Percentiles rank a stretch among this genome's conserved stretches.
Conservation (phyloP, 2,113 vertebrate genomes). For the Nansenia antarctica region DNA sequence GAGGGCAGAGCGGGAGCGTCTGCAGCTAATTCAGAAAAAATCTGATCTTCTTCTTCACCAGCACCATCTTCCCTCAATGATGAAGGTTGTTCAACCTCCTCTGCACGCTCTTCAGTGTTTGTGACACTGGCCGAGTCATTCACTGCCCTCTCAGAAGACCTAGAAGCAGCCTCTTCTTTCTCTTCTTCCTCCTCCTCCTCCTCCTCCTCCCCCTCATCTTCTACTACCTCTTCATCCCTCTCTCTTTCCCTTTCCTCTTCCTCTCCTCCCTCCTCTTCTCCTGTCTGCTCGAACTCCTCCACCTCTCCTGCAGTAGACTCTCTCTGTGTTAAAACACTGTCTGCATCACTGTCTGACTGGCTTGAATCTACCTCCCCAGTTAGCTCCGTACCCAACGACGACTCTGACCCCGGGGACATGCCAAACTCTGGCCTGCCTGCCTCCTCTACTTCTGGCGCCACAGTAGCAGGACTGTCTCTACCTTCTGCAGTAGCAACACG, state of each 20-base stretch:
- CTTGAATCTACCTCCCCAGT: background rate
- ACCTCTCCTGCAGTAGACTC: constrained; percentile 1
- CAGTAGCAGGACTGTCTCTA: background rate
- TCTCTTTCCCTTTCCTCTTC: background rate
- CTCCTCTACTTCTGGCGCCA: background rate
- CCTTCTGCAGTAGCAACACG: background rate
- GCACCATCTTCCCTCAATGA: background rate
- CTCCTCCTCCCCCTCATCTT: constrained; percentile 8
- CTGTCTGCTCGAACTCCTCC: background rate
- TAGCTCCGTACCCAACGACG: background rate
- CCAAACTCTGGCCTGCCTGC: background rate
- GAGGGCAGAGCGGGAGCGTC: background rate
- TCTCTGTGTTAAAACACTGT: background rate
- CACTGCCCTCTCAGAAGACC: background rate
- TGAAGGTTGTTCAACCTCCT: background rate
- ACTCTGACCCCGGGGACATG: background rate
- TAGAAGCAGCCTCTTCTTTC: constrained; percentile 25
- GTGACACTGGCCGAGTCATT: background rate
- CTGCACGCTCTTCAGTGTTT: background rate
- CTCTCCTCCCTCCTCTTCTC: background rate
- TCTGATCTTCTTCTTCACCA: background rate
- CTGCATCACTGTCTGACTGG: background rate
- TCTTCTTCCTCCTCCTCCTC: background rate
- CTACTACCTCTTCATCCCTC: background rate
- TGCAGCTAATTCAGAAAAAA: background rate